Base-by-base conservation (phyloP, 2,113 vertebrate species). In the Papio anubis region DNA sequence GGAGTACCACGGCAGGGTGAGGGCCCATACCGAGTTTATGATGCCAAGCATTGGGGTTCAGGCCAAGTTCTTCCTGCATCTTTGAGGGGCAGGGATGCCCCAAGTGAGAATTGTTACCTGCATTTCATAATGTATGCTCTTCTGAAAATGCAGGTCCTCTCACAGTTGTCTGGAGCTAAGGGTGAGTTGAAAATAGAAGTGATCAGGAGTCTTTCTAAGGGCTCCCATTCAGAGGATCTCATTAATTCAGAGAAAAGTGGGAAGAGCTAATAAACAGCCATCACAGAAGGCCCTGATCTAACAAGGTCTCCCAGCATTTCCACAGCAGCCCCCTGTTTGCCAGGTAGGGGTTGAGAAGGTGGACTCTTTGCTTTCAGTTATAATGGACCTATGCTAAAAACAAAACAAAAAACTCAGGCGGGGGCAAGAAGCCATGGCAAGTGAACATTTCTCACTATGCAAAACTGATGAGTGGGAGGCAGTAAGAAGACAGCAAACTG, bases 391-490 rank as follows among this genome's bases (percentile, higher is more conserved):
- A 89, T 7, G 30, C 25, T 70, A 59, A 90, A 89, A 93, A 70
- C n/a, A 30, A 90, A 96, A 78, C 50, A 72, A 73, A 68, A 64
- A 73, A 38, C 5, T 20, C 7, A 35, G 73, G 75, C 2, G 81
- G 86, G 35, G 18, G 27, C 70, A 97, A 66, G 57, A 92, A 94
- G 87, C 79, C 83, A 87, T 12, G 81, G 93, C 57, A 95, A 97
- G 38, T 40, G 52, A 38, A 81, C 23, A 38, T 68, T 83, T 96
- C 73, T 96, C 83, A 12, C 68, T 38, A 4, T 70, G 30, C 81
- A 76, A 48, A 96, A 68, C 35, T 52, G 57, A 90, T 8, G 25
- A 12, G 45, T 76, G 50, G 88, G 43, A 95, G 55, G 57, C 13
- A 18, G 57, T 52, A 35, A 88, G 43, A 76, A 83, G 16, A 64